Evolutionary conservation across 2,113 vertebrate species (phyloP).

Genomic region (Corydoras maculifer): DNA sequence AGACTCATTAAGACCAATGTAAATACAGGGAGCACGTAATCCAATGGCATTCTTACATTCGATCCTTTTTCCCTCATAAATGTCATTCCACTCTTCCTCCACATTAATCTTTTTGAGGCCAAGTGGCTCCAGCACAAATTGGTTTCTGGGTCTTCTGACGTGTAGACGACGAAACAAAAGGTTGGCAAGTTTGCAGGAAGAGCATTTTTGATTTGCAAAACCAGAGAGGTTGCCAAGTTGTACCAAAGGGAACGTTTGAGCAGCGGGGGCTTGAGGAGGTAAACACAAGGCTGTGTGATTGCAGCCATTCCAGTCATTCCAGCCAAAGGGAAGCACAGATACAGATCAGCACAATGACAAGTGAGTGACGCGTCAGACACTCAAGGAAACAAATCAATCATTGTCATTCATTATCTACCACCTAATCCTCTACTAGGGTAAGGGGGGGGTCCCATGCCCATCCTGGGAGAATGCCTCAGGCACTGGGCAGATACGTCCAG

Average conservation of each 20-base stretch:
- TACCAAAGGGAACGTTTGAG: constrained; percentile 23
- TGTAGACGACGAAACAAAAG: constrained; percentile 51
- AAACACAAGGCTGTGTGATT: constrained; percentile 42
- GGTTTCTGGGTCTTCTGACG: constrained; percentile 49
- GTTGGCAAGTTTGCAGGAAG: constrained; percentile 59
- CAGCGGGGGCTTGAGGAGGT: constrained; percentile 44
- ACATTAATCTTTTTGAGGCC: constrained; percentile 59
- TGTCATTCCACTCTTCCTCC: constrained; percentile 56
- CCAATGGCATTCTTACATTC: not conserved
- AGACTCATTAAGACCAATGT: constrained; percentile 17
- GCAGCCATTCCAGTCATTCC: constrained; percentile 33
- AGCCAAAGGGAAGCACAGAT: constrained; percentile 36
- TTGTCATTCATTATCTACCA: too few relatives aligned
- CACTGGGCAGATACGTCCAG: too few relatives aligned
- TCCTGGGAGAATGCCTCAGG: too few relatives aligned
- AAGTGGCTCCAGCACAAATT: constrained; percentile 59
- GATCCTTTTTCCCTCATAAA: constrained; percentile 55
- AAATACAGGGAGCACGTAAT: constrained; percentile 29
- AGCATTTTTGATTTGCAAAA: constrained; percentile 37
- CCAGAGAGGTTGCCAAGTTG: constrained; percentile 39
- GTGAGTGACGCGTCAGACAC: constrained; percentile 26
- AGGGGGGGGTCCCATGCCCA: too few relatives aligned
- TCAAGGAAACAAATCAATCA: constrained; percentile 23
- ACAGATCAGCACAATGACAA: constrained; percentile 32
- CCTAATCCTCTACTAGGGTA: too few relatives aligned